Evolutionary conservation across 2,113 vertebrate species (phyloP).

Genomic region (Lucifuga dentata): DNA sequence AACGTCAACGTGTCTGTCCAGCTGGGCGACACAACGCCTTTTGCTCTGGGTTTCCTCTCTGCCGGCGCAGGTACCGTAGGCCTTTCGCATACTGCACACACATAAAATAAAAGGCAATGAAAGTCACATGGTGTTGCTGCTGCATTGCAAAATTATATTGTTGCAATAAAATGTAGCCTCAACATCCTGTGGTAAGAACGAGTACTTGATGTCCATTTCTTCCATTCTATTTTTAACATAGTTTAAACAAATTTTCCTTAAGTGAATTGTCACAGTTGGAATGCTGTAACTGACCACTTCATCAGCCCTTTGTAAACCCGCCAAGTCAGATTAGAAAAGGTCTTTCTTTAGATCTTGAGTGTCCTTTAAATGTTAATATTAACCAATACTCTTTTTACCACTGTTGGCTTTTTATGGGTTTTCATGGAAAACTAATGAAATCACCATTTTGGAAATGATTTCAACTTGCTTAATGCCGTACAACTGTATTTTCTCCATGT

Average conservation of each 20-base stretch:
- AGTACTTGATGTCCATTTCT: neutral
- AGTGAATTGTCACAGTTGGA: neutral
- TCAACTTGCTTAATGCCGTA: too few relatives aligned
- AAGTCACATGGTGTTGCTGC: conserved; percentile 19
- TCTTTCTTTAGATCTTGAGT: conserved; percentile 6
- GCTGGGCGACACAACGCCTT: conserved; percentile 93
- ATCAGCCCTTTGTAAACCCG: conserved; percentile 36
- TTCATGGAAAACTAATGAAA: neutral
- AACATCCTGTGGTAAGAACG: neutral
- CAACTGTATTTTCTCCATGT: neutral
- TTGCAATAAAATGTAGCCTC: conserved; percentile 5
- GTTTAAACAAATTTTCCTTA: neutral
- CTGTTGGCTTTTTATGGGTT: neutral
- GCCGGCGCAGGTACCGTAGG: conserved; percentile 85
- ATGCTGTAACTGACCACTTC: conserved; percentile 1
- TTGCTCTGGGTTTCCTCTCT: conserved; percentile 94
- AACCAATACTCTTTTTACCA: conserved; percentile 25
- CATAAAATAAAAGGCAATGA: neutral
- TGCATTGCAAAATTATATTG: neutral
- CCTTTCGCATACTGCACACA: neutral
- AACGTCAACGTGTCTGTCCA: conserved; percentile 94
- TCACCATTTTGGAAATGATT: neutral
- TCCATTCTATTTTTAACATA: neutral
- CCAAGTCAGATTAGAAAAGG: conserved; percentile 56
- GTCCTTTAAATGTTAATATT: conserved; percentile 51